Conservation (phyloP, 2,888 invertebrate genomes). For the Leistus spinibarbis region DNA sequence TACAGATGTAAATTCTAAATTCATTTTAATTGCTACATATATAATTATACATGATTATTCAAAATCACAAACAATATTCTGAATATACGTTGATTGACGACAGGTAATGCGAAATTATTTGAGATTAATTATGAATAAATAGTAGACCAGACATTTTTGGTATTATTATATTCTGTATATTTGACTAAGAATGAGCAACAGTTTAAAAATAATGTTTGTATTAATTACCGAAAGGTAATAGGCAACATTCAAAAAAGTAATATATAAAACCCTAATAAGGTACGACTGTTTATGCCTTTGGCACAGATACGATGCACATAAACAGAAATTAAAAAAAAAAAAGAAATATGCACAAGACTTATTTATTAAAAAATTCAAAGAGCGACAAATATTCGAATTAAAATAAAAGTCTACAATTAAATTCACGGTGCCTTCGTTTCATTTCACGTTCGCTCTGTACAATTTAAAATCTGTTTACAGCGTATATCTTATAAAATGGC, state of each 20-base stretch:
- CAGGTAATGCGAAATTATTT: neutral
- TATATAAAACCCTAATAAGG: conserved; percentile 33
- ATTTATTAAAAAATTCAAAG: neutral
- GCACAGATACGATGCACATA: conserved; percentile 45
- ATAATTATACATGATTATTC: neutral
- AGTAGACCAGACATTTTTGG: neutral
- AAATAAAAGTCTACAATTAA: neutral
- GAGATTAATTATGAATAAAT: neutral
- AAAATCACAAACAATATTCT: neutral
- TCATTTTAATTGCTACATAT: neutral
- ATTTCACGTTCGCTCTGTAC: neutral
- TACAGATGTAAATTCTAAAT: conserved; percentile 10
- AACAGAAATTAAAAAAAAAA: conserved; percentile 15
- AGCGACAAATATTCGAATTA: neutral
- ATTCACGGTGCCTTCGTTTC: neutral
- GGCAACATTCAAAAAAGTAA: conserved; percentile 24
- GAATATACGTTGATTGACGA: neutral
- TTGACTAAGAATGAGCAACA: conserved; percentile 28
- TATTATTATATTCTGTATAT: conserved; percentile 18
- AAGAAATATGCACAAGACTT: neutral
- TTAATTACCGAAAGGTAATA: conserved; percentile 36
- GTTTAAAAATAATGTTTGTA: conserved; percentile 23
- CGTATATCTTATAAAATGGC: conserved; percentile 28
- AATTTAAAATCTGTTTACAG: neutral
- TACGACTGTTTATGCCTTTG: conserved; percentile 48